phyloP scores from a whole-genome alignment of 1,140 invertebrate genomes.

The Cheumatopsyche charites region DNA sequence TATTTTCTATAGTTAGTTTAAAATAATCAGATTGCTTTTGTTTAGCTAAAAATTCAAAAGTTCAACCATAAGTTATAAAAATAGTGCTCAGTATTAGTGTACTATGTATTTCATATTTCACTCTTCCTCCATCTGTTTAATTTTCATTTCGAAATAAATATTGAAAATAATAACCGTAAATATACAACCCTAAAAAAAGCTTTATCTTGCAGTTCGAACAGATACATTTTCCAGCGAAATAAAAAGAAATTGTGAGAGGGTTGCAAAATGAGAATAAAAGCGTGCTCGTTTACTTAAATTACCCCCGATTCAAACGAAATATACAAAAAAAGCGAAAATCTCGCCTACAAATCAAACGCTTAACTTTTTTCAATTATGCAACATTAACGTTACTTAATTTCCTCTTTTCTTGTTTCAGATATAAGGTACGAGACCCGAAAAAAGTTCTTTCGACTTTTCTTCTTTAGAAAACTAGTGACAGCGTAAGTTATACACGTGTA shows the following conservation, averaged over 20 bases:
- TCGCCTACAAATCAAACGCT: background rate
- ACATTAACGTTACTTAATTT: background rate
- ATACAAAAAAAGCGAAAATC: background rate
- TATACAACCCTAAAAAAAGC: background rate
- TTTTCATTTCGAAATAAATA: too few species aligned
- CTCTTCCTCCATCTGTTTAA: too few species aligned
- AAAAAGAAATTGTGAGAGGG: conserved; percentile 17
- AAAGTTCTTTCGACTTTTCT: background rate
- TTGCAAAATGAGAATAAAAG: conserved; percentile 17
- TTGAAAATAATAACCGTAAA: too few species aligned
- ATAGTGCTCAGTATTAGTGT: too few species aligned
- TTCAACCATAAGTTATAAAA: too few species aligned
- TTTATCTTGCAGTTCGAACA: background rate
- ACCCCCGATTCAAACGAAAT: background rate
- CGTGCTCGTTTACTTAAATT: conserved; percentile 5
- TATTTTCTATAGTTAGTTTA: too few species aligned
- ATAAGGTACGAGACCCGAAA: background rate
- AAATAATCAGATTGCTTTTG: too few species aligned
- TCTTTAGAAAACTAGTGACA: background rate
- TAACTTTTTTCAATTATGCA: conserved; percentile 1
- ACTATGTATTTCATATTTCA: too few species aligned
- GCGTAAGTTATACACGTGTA: conserved; percentile 1
- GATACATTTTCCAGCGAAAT: conserved; percentile 1
- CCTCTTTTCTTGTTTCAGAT: conserved; percentile 8
- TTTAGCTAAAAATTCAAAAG: too few species aligned